Base-by-base conservation (phyloP, 2,888 invertebrate species). In the Cistogaster globosa region DNA sequence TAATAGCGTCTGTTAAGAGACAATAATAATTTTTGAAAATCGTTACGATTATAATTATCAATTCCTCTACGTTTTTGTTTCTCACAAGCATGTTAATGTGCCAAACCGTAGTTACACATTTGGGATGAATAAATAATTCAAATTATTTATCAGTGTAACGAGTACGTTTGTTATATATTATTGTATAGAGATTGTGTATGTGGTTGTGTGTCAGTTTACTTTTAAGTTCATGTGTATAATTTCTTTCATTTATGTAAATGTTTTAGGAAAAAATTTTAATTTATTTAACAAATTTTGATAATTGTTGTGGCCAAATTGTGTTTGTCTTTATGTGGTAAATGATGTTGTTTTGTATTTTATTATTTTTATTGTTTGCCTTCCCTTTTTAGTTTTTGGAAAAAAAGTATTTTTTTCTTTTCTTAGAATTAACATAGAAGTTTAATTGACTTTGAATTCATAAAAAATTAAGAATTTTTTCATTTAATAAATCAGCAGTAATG, bases 81-180 rank as follows among this genome's bases (percentile, higher is more conserved):
- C 55, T 38, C 71, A 58, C 57, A 65, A 78, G 78, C 67, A 81
- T 76, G 76, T 75, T 81, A 67, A 81, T 55, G 75, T 81, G 84
- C 72, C 82, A 72, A 68, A 72, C 84, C 69, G 65, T 68, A 81
- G 74, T 76, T 82, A 77, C 77, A 83, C 74, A 51, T 74, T 57
- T 81, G 60, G 63, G 57, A 69, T 57, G 63, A 75, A 72, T 67
- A 68, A 69, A 86, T 83, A 60, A 67, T 67, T 74, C 60, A 74
- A 80, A 60, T 84, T 79, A 88, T 88, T 88, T 88, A 88, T 89
- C 88, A 87, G 84, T 87, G 57, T 57, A 62, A 60, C 26, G 36
- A 26, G 14, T 38, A 57, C 14, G 12, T 76, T 51, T 14, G 32
- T 78, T 53, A n/a, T 26, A 38, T 26, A 65, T 16, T 6, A 11